A percentile compares a stretch with the other conserved stretches of the same genome.
These are phyloP conservation scores for Rhabdophis nuchalis DNA, from an alignment of 2,797 vertebrate genomes.

Conservation along the genomic window DNA sequence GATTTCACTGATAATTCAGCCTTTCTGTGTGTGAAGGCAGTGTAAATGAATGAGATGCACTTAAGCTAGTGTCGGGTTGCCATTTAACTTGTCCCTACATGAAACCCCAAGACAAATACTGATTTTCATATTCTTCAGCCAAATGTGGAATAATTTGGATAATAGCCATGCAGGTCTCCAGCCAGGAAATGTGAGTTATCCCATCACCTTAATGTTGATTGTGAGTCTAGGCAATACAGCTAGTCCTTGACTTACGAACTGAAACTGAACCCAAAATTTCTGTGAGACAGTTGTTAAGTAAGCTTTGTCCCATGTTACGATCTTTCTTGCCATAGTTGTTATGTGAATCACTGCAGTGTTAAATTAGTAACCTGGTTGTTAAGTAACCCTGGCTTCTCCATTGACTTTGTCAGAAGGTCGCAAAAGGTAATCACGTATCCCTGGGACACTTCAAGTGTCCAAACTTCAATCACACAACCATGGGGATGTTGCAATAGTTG, in stretches of 20 bases:
- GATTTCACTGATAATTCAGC: not conserved
- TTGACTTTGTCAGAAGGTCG: too few species aligned
- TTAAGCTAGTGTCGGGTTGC: not conserved
- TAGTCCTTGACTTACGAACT: not conserved
- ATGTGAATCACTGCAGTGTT: too few species aligned
- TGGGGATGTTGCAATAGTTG: too few species aligned
- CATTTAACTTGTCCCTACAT: not conserved
- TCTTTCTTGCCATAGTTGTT: too few species aligned
- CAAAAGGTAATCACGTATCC: too few species aligned
- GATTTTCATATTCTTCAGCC: not conserved
- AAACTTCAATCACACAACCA: too few species aligned
- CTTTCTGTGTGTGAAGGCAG: not conserved
- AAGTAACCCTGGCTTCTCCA: too few species aligned
- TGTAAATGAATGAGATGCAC: not conserved
- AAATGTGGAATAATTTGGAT: not conserved
- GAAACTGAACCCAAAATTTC: too few species aligned
- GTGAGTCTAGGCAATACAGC: not conserved
- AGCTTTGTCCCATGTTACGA: too few species aligned
- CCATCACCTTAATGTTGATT: not conserved
- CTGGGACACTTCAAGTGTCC: too few species aligned
- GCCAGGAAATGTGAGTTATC: not conserved
- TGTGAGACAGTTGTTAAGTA: too few species aligned
- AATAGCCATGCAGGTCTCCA: not conserved
- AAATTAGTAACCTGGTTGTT: too few species aligned
- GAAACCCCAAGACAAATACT: not conserved